Evolutionary conservation across 2,113 vertebrate genomes (phyloP), one percentile per base, ranked within the genome.

Genomic region (Rhinogobius similis): DNA sequence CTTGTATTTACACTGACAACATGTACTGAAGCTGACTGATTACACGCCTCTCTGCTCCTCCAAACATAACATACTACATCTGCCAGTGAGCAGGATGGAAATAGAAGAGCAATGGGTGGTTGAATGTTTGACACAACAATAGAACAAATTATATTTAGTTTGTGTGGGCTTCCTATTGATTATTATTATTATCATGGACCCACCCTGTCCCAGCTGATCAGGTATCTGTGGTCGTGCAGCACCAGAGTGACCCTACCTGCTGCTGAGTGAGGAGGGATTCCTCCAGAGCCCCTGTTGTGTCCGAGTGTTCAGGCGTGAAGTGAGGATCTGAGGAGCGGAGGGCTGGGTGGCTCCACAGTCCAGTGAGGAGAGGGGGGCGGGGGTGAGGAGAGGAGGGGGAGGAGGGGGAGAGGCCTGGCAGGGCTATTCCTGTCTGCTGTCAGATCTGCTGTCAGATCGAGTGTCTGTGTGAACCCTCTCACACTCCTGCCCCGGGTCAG

Each of bases 371-470:
- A 72, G 24, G 58, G 21, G 41, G 18, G 32, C 62, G 44, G 48
- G 67, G 68, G 24, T 65, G 65, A 50, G 73, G 55, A 82, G 62
- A n/a, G n/a, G n/a, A n/a, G n/a, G n/a, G n/a, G n/a, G n/a, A 61
- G 48, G 53, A 74, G 77, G 71, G 24, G 58, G 21, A 38, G 18
- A n/a, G n/a, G 32, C 62, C 41, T 44, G 67, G 18, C 46, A 62
- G 52, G 70, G 68, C 90, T 91, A 91, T 90, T 90, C 87, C 88
- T 88, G 90, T 90, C 77, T 26, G 70, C 73, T 13, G 79, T 85
- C 79, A 84, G 84, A 89, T 90, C 83, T 68, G 66, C 75, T 89
- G 79, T 84, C 84, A 81, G 70, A 79, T 72, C 71, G 82, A 73
- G 75, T 75, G 73, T 38, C 76, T 79, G 44, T 61, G 74, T 82